Conservation (phyloP, 2,797 vertebrate species). For the Pseudotriccus pelzelni region DNA sequence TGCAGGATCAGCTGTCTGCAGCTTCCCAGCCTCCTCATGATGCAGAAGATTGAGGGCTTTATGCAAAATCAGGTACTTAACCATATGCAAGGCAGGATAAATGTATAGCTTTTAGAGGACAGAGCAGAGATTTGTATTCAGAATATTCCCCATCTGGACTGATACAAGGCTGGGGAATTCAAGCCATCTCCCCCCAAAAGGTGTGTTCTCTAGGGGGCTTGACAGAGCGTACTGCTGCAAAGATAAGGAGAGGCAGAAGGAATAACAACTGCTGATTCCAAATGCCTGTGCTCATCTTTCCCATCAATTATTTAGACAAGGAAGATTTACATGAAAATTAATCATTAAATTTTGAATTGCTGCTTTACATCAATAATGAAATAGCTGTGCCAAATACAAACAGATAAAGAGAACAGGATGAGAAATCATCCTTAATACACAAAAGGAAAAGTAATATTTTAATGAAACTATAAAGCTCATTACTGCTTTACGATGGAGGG, state of each 20-base stretch:
- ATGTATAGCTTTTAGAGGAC: background rate
- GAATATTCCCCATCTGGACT: conserved; percentile 7
- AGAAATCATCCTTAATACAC: conserved; percentile 48
- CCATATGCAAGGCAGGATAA: background rate
- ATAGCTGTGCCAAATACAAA: conserved; percentile 61
- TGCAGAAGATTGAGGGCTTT: background rate
- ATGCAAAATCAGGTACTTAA: conserved; percentile 3
- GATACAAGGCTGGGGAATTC: conserved; percentile 7
- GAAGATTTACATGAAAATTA: conserved; percentile 77
- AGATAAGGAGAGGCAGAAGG: conserved; percentile 19
- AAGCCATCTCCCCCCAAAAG: conserved; percentile 6
- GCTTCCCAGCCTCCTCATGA: background rate
- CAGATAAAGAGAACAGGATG: conserved; percentile 52
- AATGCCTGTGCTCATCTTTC: conserved; percentile 52
- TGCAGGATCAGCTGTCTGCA: background rate
- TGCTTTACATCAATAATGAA: conserved; percentile 77
- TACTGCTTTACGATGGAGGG: background rate
- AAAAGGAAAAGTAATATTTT: conserved; percentile 56
- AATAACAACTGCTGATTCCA: conserved; percentile 5
- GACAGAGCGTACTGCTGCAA: background rate
- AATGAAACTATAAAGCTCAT: conserved; percentile 54
- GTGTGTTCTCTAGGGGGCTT: background rate
- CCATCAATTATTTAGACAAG: conserved; percentile 77
- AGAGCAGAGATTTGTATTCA: background rate
- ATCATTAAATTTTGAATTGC: conserved; percentile 69